Conservation (phyloP, 2,888 invertebrate species). For the Drosophila trichaetosa region DNA sequence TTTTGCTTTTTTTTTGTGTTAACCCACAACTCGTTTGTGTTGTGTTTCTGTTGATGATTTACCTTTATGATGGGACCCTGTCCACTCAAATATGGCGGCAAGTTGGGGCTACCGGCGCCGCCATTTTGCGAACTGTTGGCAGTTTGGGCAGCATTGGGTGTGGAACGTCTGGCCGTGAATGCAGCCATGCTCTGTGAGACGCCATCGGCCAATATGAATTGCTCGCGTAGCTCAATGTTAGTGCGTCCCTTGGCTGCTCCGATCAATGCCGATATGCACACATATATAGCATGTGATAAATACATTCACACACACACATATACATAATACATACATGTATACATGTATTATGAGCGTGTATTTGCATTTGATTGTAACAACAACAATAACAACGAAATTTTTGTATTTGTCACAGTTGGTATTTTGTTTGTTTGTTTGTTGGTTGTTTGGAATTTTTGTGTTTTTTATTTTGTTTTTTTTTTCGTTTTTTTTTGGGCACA, state of each 20-base stretch:
- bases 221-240: slow-evolving; percentile 99
- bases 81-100: slow-evolving; percentile 86
- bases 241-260: slow-evolving; percentile 98
- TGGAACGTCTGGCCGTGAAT: slow-evolving; percentile 97
- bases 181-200: slow-evolving; percentile 99
- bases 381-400: slow-evolving; percentile 77
- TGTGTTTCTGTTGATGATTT: slow-evolving; percentile 76
- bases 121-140: slow-evolving; percentile 85
- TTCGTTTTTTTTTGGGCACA: slow-evolving; percentile 52
- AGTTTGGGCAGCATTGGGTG: slow-evolving; percentile 89
- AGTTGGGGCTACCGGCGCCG: slow-evolving; percentile 77
- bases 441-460: slow-evolving; percentile 46
- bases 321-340: slow-evolving; percentile 26
- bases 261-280: slow-evolving; percentile 40
- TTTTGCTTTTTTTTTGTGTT: slow-evolving; percentile 32
- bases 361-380: slow-evolving; percentile 55
- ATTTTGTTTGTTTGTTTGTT: slow-evolving; percentile 38
- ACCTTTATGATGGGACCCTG: slow-evolving; percentile 99
- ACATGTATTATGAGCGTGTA: slow-evolving; percentile 31
- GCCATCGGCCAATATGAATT: slow-evolving; percentile 99
- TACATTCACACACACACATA: slow-evolving; percentile 12
- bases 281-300: slow-evolving; percentile 19
- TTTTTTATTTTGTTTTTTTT: slow-evolving; percentile 25
- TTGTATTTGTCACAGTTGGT: slow-evolving; percentile 59
- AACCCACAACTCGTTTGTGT: slow-evolving; percentile 36